Evolutionary conservation across 2,113 vertebrate genomes (phyloP), one percentile per base, ranked within the genome.

Genomic region (Electrona antarctica): DNA sequence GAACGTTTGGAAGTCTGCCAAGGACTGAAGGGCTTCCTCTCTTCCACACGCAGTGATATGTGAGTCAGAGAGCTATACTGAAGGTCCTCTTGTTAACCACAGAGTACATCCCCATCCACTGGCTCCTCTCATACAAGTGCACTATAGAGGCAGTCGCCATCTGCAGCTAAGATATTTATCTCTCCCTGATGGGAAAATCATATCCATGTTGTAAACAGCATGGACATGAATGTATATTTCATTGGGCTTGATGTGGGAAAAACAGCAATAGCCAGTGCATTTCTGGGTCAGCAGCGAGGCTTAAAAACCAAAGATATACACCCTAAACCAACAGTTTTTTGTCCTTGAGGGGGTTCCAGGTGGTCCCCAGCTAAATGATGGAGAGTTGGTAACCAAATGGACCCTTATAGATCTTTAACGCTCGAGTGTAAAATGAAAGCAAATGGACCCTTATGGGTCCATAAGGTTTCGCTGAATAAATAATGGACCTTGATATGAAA

Each of bases 111-210:
- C n/a, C 50, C 28, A 65, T 83, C 77, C 72, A 54, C 59, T 51
- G 71, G 69, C 64, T 58, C 49, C 71, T 86, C 54, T 58, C 29
- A 62, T 60, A 10, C 0, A 83, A 85, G 74, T 82, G 77, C 69
- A 67, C 66, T 67, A 57, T 64, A 64, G 57, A 65, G 71, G 63
- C 66, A 73, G 75, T 81, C 64, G 54, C 48, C 71, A 77, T 79
- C 67, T 64, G 67, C 70, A 13, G 7, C 70, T 67, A 76, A 41
- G 64, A 57, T 8, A 11, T 61, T 13, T 41, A 48, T 50, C 49
- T 73, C 46, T 56, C 54, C 29, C 56, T 10, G 7, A 14, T 41
- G 33, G 33, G 33, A 41, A 41, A 41, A 41, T 41, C 33, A 41
- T 41, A 41, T 78, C 62, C 65, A 46, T 57, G 33, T 6, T 76